Evolutionary conservation across 1,140 invertebrate genomes (phyloP).

Genomic region (Stegodyphus dumicola): DNA sequence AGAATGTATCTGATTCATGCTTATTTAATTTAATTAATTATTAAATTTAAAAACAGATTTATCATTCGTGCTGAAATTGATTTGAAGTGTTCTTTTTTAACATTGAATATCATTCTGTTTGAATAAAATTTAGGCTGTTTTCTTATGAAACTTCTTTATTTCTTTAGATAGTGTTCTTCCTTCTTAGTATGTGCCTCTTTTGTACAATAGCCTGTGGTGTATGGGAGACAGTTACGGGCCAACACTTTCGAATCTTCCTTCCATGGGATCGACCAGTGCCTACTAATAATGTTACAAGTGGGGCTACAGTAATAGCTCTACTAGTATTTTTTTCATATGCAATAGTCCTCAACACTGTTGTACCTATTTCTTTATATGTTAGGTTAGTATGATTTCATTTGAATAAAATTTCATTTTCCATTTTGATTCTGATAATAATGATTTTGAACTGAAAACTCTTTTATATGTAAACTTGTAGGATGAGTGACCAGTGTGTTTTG

Average conservation of each 20-base stretch:
- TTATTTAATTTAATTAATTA: too few species aligned
- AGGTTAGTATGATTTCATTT: constrained; percentile 73
- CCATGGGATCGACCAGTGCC: constrained; percentile 96
- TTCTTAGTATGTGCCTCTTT: constrained; percentile 96
- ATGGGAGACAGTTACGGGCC: constrained; percentile 92
- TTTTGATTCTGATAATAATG: too few species aligned
- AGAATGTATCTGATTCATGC: too few species aligned
- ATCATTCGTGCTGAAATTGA: too few species aligned
- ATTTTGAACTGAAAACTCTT: too few species aligned
- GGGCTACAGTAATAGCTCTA: constrained; percentile 92
- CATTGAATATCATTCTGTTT: too few species aligned
- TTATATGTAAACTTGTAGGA: too few species aligned
- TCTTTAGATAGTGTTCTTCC: constrained; percentile 95
- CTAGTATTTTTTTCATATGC: constrained; percentile 99
- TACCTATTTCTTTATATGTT: constrained; percentile 99
- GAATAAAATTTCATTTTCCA: too few species aligned
- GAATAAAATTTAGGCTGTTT: too few species aligned
- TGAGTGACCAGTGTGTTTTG: too few species aligned
- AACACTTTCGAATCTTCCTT: constrained; percentile 90
- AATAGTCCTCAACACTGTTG: constrained; percentile 99
- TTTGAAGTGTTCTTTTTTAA: too few species aligned
- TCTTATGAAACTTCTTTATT: constrained; percentile 7
- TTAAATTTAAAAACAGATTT: too few species aligned
- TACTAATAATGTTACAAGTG: constrained; percentile 77
- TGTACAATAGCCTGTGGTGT: constrained; percentile 97